Base-by-base conservation (phyloP, 2,888 invertebrate species). In the Biston stratarius region DNA sequence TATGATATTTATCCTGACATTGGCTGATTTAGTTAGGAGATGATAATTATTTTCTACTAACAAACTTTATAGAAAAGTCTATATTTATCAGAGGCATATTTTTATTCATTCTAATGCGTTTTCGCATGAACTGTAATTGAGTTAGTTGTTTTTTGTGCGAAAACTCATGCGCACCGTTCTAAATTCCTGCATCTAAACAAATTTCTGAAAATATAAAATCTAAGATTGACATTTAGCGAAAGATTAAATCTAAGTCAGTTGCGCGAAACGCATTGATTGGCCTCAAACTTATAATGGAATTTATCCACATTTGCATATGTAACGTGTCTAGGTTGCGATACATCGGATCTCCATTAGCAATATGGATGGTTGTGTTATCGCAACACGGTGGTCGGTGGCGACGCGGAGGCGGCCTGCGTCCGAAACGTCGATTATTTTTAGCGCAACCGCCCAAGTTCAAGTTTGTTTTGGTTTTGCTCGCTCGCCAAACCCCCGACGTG, bases 381-480 rank as follows among this genome's bases (percentile, higher is more conserved):
- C 71, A 73, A 66, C 62, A 56, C 73, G 69, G 74, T 74, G 74
- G 70, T 57, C 75, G 73, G 70, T 73, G 70, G 62, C 71, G 74
- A 69, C 66, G 76, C 72, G 75, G 71, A 67, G 76, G 78, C 74
- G 74, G 70, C 59, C 60, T 74, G 70, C 70, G 71, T 55, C 69
- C 70, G 73, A 68, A 81, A 79, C 71, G 52, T 9, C 10, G 70
- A 80, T 81, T 89, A 89, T 87, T 86, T 88, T 85, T 87, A 86
- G 86, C 80, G 73, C 75, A 78, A 79, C 81, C 77, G 77, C 77
- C 78, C 86, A 90, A 90, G 90, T 89, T 91, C 90, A 90, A 89
- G 87, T 85, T 87, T 83, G 80, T 85, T 83, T 80, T 78, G 78
- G 73, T 82, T 70, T 44, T 66, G 60, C 60, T 61, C 64, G 69